These are phyloP conservation scores for Electrona antarctica DNA, from an alignment of 2,113 vertebrate species.

Conservation along the genomic window DNA sequence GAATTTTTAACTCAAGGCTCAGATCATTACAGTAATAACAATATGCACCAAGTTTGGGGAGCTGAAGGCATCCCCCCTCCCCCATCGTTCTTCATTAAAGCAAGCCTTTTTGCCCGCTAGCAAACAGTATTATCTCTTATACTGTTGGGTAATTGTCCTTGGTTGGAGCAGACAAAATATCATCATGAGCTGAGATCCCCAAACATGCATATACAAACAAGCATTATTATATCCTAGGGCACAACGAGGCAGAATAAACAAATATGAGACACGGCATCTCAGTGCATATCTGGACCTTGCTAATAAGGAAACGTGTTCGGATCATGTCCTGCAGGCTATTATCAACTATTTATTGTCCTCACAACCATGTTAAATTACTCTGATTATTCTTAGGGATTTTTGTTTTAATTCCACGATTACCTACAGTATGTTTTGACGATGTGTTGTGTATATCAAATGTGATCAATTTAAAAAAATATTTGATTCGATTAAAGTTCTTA, in stretches of 20 bases:
- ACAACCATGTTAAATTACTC: constrained; percentile 57
- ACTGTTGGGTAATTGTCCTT: constrained; percentile 67
- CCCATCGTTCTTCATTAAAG: background rate
- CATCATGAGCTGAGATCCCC: constrained; percentile 56
- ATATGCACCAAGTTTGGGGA: constrained; percentile 47
- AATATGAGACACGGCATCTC: constrained; percentile 33
- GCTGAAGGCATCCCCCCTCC: constrained; percentile 44
- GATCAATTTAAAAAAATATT: too few relatives aligned
- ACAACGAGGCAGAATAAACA: constrained; percentile 57
- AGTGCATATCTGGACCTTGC: constrained; percentile 29
- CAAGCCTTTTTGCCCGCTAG: constrained; percentile 51
- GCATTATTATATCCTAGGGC: constrained; percentile 65
- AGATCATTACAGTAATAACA: constrained; percentile 48
- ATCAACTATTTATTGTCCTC: constrained; percentile 59
- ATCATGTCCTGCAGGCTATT: constrained; percentile 57
- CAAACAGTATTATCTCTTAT: constrained; percentile 58
- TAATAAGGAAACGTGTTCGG: constrained; percentile 9
- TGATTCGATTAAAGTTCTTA: too few relatives aligned
- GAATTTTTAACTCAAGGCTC: constrained; percentile 41
- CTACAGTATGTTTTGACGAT: too few relatives aligned
- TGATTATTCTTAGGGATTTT: constrained; percentile 46
- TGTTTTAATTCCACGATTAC: background rate
- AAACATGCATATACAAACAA: constrained; percentile 72
- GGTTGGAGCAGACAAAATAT: constrained; percentile 53
- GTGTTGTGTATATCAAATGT: too few relatives aligned